phyloP scores from a whole-genome alignment of 2,888 invertebrate genomes.

The Drosophila paranaensis region DNA sequence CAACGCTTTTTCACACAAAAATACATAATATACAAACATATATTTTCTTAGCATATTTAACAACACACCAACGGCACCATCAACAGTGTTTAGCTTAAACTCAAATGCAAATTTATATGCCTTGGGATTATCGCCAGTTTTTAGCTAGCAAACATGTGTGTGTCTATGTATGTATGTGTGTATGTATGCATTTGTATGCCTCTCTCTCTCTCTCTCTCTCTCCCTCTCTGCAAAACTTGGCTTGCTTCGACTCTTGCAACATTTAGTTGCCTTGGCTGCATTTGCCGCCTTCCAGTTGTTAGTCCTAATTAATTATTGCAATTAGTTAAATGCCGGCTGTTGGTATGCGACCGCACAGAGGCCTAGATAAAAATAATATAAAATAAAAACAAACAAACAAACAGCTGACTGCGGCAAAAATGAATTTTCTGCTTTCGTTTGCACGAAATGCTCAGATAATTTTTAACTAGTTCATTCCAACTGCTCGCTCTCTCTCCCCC shows the following conservation, averaged over 20 bases:
- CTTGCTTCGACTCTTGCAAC: constrained; percentile 35
- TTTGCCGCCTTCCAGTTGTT: constrained; percentile 60
- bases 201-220: too few species aligned
- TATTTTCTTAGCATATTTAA: not conserved
- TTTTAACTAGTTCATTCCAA: constrained; percentile 40
- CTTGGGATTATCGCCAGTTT: constrained; percentile 42
- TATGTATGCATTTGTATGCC: not conserved
- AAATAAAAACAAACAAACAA: constrained; percentile 17
- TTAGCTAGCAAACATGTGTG: constrained; percentile 6
- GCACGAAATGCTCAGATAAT: constrained; percentile 71
- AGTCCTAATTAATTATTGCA: constrained; percentile 77
- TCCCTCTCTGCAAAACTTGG: constrained; percentile 9
- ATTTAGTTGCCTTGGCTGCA: constrained; percentile 43
- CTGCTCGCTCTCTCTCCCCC: not conserved
- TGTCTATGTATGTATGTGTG: not conserved
- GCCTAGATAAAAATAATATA: constrained; percentile 49
- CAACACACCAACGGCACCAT: constrained; percentile 28
- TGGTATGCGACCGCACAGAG: constrained; percentile 20
- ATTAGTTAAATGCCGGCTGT: constrained; percentile 72
- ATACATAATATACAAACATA: not conserved
- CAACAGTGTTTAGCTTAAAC: constrained; percentile 48
- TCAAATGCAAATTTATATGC: constrained; percentile 47
- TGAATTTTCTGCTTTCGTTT: constrained; percentile 67
- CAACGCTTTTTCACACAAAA: not conserved
- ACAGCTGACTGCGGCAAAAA: constrained; percentile 75